phyloP scores from a whole-genome alignment of 2,888 invertebrate genomes.

The Chalcis sispes region DNA sequence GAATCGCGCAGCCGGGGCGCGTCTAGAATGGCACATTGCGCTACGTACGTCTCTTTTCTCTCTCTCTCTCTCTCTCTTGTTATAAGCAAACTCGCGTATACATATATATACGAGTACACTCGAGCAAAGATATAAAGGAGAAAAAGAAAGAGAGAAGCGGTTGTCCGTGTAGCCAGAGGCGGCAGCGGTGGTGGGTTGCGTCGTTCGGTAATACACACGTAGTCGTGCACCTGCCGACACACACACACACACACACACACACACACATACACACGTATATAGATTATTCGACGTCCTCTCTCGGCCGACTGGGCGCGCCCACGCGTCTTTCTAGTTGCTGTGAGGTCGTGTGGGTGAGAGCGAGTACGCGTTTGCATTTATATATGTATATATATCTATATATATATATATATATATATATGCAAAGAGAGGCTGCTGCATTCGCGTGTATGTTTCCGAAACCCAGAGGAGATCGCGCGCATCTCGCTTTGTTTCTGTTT shows the following conservation, averaged over 20 bases:
- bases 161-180: constrained; percentile 26
- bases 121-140: background rate
- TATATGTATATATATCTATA: background rate
- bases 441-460: constrained; percentile 20
- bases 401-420: background rate
- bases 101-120: background rate
- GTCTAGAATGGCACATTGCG: constrained; percentile 51
- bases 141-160: constrained; percentile 30
- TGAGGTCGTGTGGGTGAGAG: background rate
- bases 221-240: constrained; percentile 53
- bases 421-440: constrained; percentile 6
- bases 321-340: constrained; percentile 30
- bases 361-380: background rate
- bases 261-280: too few relatives aligned
- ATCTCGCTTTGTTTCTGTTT: constrained; percentile 5
- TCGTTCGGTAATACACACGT: constrained; percentile 15
- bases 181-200: constrained; percentile 41
- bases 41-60: too few relatives aligned
- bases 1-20: constrained; percentile 47
- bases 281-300: constrained; percentile 48
- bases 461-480: background rate
- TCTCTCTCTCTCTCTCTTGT: background rate
- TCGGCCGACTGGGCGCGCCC: constrained; percentile 51
- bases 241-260: too few relatives aligned
- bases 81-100: background rate